Evolutionary conservation across 2,797 vertebrate genomes (phyloP), one percentile per base, ranked within the genome.

Genomic region (Sebastes nivosus): DNA sequence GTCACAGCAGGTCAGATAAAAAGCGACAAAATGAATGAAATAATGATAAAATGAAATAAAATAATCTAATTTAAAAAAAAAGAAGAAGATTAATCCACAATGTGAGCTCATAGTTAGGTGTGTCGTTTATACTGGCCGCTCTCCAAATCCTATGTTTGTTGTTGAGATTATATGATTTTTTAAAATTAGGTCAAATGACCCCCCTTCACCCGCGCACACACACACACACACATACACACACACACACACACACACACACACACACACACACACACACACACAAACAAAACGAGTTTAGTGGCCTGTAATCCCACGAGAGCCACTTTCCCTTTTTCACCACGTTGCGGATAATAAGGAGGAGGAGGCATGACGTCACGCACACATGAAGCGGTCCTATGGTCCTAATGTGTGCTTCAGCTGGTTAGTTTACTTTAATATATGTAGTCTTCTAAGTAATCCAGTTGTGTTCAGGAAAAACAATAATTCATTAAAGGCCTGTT

Each of bases 281-380:
- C 67, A 85, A 36, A 90, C 88, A 90, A 81, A 82, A 71, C 77
- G 50, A 85, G 79, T 0, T 89, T 83, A 86, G 83, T 65, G 70
- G 74, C 73, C 84, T 75, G 59, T 92, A 85, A 93, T 91, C 90
- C 93, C 81, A 81, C 80, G 36, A 86, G 82, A 90, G 84, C 88
- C 91, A 93, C 93, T 92, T 93, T 93, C 90, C 78, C 78, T 80
- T 93, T 94, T 91, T 90, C 83, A 81, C 77, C 75, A 63, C 74
- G 61, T 61, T 57, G 81, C 25, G 42, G 80, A 84, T 83, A 84
- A 89, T 74, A 61, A 82, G 46, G 79, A 63, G 67, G 59, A 2
- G 66, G 65, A 67, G 67, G 24, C 34, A 13, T 87, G 90, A 86
- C 89, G 89, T 90, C 92, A 91, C 1, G 38, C 7, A 2, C 36